Evolutionary conservation across 2,888 invertebrate genomes (phyloP).

Genomic region (Cryptocephalus moraei): DNA sequence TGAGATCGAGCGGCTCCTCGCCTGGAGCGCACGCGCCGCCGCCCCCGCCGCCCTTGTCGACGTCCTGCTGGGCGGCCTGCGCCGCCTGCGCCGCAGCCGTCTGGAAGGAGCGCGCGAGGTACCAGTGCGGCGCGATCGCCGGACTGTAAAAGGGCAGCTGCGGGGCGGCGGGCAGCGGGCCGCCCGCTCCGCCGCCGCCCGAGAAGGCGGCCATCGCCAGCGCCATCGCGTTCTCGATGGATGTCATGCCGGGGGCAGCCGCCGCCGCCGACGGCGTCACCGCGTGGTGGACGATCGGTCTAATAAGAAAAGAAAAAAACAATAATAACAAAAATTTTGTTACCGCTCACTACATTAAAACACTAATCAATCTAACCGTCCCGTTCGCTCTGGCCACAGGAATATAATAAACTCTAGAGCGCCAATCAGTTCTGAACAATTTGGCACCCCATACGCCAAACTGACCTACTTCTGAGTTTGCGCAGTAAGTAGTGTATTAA

Average conservation of each 20-base stretch:
- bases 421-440: no score
- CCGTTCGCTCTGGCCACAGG: no score
- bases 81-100: conserved; percentile 19
- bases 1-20: conserved; percentile 79
- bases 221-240: conserved; percentile 55
- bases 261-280: conserved; percentile 32
- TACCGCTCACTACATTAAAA: no score
- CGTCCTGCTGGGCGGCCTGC: conserved; percentile 11
- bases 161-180: conserved; percentile 24
- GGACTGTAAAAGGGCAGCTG: conserved; percentile 33
- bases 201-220: conserved; percentile 55
- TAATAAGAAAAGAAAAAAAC: no score
- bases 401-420: no score
- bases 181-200: conserved; percentile 37
- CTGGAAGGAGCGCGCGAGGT: conserved; percentile 42
- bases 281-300: conserved; percentile 15
- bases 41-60: conserved; percentile 16
- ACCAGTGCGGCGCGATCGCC: conserved; percentile 31
- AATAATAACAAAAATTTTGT: no score
- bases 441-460: no score
- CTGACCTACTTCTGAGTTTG: no score
- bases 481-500: no score
- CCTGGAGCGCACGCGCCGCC: conserved; percentile 26
- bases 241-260: conserved; percentile 40
- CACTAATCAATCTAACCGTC: no score